A percentile compares a stretch with the other conserved stretches of the same genome.
Evolutionary conservation across 1,140 invertebrate genomes (phyloP).

Genomic region (Sogatella furcifera): DNA sequence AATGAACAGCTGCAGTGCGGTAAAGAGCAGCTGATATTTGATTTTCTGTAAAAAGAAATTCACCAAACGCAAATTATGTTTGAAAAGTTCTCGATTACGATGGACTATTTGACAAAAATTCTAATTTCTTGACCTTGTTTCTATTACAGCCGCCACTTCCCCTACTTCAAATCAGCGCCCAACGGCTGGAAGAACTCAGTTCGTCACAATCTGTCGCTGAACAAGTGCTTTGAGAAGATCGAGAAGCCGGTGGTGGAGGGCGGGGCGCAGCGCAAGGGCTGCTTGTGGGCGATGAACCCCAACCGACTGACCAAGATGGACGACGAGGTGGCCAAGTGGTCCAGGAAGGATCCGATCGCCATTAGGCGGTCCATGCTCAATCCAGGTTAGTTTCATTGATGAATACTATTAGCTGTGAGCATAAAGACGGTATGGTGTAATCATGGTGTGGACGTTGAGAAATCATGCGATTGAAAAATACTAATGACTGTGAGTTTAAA

Average conservation of each 20-base stretch:
- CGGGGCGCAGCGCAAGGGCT: conserved; percentile 73
- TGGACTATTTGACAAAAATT: no score
- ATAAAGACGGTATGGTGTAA: background rate
- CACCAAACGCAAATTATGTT: no score
- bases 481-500: no score
- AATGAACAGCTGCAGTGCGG: no score
- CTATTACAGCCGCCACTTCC: conserved; percentile 83
- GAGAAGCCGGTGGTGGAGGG: conserved; percentile 76
- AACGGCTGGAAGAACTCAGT: conserved; percentile 98
- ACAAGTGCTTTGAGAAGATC: conserved; percentile 97
- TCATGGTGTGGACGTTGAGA: no score
- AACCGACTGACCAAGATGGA: conserved; percentile 92
- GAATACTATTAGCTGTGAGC: background rate
- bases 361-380: conserved; percentile 82
- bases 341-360: conserved; percentile 78
- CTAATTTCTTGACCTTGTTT: no score
- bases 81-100: no score
- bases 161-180: conserved; percentile 93
- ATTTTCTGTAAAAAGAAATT: no score
- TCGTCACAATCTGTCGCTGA: conserved; percentile 87
- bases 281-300: conserved; percentile 93
- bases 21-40: no score
- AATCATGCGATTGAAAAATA: no score
- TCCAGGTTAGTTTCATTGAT: conserved; percentile 46
- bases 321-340: conserved; percentile 94